Evolutionary conservation across 2,888 invertebrate species (phyloP), one percentile per base, ranked within the genome.

Genomic region (Scaptomyza caliginosa): DNA sequence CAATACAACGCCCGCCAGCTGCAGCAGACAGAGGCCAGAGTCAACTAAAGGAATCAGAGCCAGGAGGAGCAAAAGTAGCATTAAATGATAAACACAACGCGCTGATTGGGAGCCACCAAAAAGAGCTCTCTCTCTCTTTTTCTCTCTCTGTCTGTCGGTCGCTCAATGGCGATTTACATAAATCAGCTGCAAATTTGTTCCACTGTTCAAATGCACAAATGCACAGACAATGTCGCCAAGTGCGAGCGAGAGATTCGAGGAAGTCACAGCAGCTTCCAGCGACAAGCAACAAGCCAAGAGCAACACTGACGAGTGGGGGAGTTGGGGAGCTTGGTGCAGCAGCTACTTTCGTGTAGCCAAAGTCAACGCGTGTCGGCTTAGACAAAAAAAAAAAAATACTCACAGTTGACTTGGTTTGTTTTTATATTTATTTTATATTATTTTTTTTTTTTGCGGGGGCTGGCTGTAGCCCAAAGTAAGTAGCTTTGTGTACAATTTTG

Each of bases 151-250:
- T n/a, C n/a, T n/a, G n/a, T n/a, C n/a, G n/a, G n/a, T n/a, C n/a
- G n/a, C n/a, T n/a, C 50, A 42, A 24, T 59, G 50, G 64, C 86
- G 81, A 81, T 87, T 81, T 81, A 87, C 81, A 81, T 81, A 87
- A 87, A 87, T 81, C 81, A 81, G 81, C 76, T 87, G 88, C 81
- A 81, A 81, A 81, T 81, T 81, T 81, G 88, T 81, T 81, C 81
- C 81, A 81, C 81, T 81, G 81, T 81, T 88, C 88, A 87, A 80
- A 87, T 80, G 87, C 19, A 19, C n/a, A 28, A 16, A 87, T 80
- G 87, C 19, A 19, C n/a, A 28, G 11, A n/a, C 80, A 87, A 43
- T 85, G 86, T 87, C 74, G 10, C 19, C 54, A 34, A 56, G 80
- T 57, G 86, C 67, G 83, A 81, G 83, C 72, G 81, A 81, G 88